Evolutionary conservation across 2,888 invertebrate genomes (phyloP).

Genomic region (Eustalomyia histrio): DNA sequence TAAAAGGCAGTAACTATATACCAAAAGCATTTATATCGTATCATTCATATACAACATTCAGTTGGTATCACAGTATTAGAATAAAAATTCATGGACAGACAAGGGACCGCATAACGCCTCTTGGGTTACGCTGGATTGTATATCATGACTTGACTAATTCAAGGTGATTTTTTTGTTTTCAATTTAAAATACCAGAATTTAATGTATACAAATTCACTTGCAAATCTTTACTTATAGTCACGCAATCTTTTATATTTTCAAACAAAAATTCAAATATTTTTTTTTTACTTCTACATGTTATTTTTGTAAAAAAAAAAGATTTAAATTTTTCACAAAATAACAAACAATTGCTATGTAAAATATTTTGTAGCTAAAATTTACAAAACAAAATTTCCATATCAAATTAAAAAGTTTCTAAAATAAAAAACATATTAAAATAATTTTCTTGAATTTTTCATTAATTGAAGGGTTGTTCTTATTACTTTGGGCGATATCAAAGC

Average conservation of each 20-base stretch:
- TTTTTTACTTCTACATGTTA: not conserved
- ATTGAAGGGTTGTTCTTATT: slow-evolving; percentile 59
- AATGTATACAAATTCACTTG: slow-evolving; percentile 38
- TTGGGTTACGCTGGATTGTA: slow-evolving; percentile 44
- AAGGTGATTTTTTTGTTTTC: slow-evolving; percentile 43
- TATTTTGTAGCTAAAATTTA: slow-evolving; percentile 30
- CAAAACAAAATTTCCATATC: slow-evolving; percentile 39
- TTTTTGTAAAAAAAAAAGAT: slow-evolving; percentile 10
- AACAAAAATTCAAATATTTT: slow-evolving; percentile 18
- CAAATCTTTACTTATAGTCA: slow-evolving; percentile 49
- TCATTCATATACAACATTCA: slow-evolving; percentile 6
- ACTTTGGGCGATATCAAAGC: slow-evolving; percentile 33
- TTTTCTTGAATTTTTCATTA: slow-evolving; percentile 61
- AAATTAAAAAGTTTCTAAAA: slow-evolving; percentile 8
- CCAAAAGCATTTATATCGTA: not conserved
- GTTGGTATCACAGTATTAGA: slow-evolving; percentile 25
- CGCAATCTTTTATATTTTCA: slow-evolving; percentile 34
- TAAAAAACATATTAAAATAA: slow-evolving; percentile 22
- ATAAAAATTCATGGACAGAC: slow-evolving; percentile 31
- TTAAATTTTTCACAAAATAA: slow-evolving; percentile 4
- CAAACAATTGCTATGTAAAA: slow-evolving; percentile 33
- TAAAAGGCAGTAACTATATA: not conserved
- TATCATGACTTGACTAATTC: slow-evolving; percentile 55
- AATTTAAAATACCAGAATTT: slow-evolving; percentile 50
- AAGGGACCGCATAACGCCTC: slow-evolving; percentile 44